Conservation (phyloP, 2,888 invertebrate species). For the Lepidocyrtoides sp. region DNA sequence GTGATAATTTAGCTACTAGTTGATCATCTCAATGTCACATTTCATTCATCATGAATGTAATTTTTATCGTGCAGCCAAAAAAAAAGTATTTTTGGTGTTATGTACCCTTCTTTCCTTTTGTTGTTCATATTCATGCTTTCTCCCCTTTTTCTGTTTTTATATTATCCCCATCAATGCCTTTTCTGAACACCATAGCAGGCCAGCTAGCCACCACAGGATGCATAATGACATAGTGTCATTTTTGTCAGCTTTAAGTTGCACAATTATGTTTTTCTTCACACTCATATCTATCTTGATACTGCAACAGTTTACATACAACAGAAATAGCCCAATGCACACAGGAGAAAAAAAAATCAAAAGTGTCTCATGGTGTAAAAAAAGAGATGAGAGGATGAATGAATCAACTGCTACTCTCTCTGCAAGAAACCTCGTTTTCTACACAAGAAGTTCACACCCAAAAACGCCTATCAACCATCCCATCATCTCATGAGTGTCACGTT, state of each 20-base stretch:
- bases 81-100: background rate
- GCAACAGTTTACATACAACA: background rate
- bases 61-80: background rate
- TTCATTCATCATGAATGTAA: conserved; percentile 49
- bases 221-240: conserved; percentile 34
- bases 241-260: conserved; percentile 51
- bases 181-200: background rate
- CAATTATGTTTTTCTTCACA: background rate
- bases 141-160: background rate
- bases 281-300: conserved; percentile 7
- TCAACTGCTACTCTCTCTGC: conserved; percentile 27
- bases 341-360: conserved; percentile 20
- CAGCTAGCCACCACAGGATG: conserved; percentile 27
- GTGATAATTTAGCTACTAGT: conserved; percentile 59
- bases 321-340: no score
- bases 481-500: conserved; percentile 72
- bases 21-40: conserved; percentile 71
- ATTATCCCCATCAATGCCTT: background rate
- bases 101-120: background rate
- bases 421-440: conserved; percentile 38
- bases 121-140: background rate
- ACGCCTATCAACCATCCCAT: conserved; percentile 73
- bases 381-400: conserved; percentile 54
- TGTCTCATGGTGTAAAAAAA: conserved; percentile 31
- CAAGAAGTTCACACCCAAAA: conserved; percentile 74